Base-by-base conservation (phyloP, 2,888 invertebrate genomes). In the Aelia acuminata region DNA sequence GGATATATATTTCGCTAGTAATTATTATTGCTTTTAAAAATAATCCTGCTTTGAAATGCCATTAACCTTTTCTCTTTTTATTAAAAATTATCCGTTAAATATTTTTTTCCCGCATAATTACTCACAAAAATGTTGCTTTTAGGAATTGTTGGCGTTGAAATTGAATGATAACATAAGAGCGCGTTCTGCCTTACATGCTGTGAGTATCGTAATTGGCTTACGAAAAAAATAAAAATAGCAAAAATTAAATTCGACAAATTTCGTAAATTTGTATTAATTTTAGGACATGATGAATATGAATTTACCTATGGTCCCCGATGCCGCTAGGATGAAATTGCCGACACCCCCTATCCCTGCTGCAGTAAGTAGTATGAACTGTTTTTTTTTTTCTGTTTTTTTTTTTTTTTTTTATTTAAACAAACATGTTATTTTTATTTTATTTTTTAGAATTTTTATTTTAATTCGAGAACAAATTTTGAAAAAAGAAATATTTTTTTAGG, bases 31-130 rank as follows among this genome's bases (percentile, higher is more conserved):
- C 50, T 50, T 5, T 50, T 3, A 50, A 50, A 26, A 53, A 57
- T 57, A 57, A 26, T 57, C 4, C 26, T 57, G n/a, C 3, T 57
- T 57, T 26, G 15, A 70, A 4, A 57, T 26, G n/a, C 8, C 3
- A 18, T 70, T 18, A 53, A 70, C 7, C n/a, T n/a, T n/a, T n/a
- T 70, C 5, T 18, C 15, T 57, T 31, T 31, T 35, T 31, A 18
- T 26, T 18, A 31, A 1, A 31, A 35, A 70, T 70, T 20, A 18
- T 20, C 35, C 63, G 63, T 70, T 35, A 35, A 35, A 26, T 70
- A 13, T n/a, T n/a, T n/a, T n/a, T 53, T 53, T 53, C n/a, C n/a
- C 26, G 15, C 26, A 80, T 70, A 89, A 63, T 80, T 50, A 87
- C 20, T 26, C 15, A 63, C 4, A 2, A 31, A 35, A 70, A 70